A percentile compares a stretch with the other conserved stretches of the same genome.
Conservation (phyloP, 2,888 invertebrate species). For the Notodonta ziczac region DNA sequence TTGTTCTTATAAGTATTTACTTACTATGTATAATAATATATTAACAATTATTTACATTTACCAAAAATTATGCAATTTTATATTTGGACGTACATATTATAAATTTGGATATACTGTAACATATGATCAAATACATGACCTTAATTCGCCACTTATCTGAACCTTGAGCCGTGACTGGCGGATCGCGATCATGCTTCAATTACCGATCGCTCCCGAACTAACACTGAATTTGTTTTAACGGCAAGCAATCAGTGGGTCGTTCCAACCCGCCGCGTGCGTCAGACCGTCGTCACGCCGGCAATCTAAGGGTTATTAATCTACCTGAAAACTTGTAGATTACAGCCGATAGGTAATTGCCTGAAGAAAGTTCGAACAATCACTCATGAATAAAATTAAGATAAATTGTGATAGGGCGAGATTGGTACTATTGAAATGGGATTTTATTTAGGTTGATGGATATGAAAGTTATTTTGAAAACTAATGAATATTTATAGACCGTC, state of each 20-base stretch:
- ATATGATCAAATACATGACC: background rate
- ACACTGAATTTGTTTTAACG: slow-evolving; percentile 28
- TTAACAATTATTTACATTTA: too few relatives aligned
- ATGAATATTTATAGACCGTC: too few relatives aligned
- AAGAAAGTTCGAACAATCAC: slow-evolving; percentile 30
- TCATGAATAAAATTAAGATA: slow-evolving; percentile 31
- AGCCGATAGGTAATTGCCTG: slow-evolving; percentile 40
- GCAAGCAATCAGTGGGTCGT: slow-evolving; percentile 24
- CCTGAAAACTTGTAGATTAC: slow-evolving; percentile 39
- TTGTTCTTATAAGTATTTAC: too few relatives aligned
- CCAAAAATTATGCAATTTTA: too few relatives aligned
- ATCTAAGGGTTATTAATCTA: slow-evolving; percentile 46
- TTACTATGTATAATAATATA: too few relatives aligned
- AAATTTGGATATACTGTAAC: background rate
- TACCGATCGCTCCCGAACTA: slow-evolving; percentile 5
- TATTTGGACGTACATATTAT: too few relatives aligned
- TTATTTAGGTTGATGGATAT: background rate
- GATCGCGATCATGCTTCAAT: slow-evolving; percentile 1
- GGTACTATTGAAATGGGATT: slow-evolving; percentile 6
- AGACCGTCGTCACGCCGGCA: slow-evolving; percentile 47
- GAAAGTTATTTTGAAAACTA: background rate
- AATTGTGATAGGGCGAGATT: slow-evolving; percentile 12
- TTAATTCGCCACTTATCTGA: background rate
- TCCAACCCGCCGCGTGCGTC: slow-evolving; percentile 30
- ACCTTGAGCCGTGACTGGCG: background rate